These are phyloP conservation scores for Tragelaphus strepsiceros DNA, from an alignment of 2,113 vertebrate species.

Conservation along the genomic window DNA sequence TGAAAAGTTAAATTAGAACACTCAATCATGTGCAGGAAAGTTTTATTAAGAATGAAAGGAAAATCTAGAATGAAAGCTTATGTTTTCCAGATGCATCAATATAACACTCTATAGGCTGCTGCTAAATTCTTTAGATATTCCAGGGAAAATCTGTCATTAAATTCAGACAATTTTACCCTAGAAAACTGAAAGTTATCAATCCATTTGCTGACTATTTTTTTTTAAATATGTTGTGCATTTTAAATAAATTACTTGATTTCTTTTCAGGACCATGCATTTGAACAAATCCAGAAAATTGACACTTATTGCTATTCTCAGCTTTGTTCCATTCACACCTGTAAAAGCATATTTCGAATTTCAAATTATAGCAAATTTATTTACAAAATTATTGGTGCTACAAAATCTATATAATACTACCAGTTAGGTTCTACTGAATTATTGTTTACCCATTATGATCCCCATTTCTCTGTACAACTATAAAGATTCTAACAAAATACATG, in stretches of 20 bases:
- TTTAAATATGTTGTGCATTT: not conserved
- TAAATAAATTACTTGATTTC: not conserved
- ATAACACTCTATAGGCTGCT: conserved; percentile 42
- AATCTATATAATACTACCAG: not conserved
- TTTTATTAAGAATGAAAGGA: conserved; percentile 68
- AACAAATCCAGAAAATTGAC: not conserved
- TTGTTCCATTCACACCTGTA: not conserved
- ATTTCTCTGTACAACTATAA: not conserved
- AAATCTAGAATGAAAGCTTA: conserved; percentile 58
- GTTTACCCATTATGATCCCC: not conserved
- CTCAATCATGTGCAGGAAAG: conserved; percentile 52
- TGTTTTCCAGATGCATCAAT: conserved; percentile 42
- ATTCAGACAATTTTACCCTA: not conserved
- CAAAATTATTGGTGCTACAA: conserved; percentile 23
- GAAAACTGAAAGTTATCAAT: not conserved
- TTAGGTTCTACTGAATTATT: not conserved
- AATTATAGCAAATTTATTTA: conserved; percentile 43
- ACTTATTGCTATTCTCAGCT: not conserved
- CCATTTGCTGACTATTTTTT: not conserved
- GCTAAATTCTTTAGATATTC: conserved; percentile 20
- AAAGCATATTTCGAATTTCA: conserved; percentile 45
- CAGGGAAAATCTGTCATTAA: conserved; percentile 34
- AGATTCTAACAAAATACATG: not conserved
- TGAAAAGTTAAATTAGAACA: conserved; percentile 58
- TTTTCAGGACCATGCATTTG: not conserved